Evolutionary conservation across 1,140 invertebrate genomes (phyloP).

Genomic region (Caenorhabditis tropicalis): DNA sequence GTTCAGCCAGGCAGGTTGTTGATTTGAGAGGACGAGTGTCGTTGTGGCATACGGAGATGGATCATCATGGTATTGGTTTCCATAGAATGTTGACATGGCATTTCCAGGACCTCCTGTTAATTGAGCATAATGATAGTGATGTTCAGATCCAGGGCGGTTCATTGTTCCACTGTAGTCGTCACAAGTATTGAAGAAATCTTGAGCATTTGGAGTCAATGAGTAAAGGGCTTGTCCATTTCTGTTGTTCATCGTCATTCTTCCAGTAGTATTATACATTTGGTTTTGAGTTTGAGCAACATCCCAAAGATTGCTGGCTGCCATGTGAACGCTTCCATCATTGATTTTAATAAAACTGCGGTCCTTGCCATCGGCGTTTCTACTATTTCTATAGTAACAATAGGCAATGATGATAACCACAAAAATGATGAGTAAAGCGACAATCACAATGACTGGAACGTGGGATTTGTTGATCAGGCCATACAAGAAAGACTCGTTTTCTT

Average conservation of each 20-base stretch:
- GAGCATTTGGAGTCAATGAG: slow-evolving; percentile 55
- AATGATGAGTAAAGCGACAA: slow-evolving; percentile 29
- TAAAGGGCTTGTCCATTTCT: slow-evolving; percentile 52
- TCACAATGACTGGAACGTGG: background rate
- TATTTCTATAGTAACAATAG: slow-evolving; percentile 39
- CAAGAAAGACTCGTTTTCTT: slow-evolving; percentile 44
- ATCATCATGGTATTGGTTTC: slow-evolving; percentile 63
- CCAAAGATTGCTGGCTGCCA: slow-evolving; percentile 50
- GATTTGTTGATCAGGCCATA: slow-evolving; percentile 11
- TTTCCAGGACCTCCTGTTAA: slow-evolving; percentile 59
- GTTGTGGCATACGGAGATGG: slow-evolving; percentile 69
- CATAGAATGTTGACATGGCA: slow-evolving; percentile 58
- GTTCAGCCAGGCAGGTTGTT: slow-evolving; percentile 58
- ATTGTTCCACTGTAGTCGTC: slow-evolving; percentile 57
- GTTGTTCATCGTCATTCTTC: slow-evolving; percentile 51
- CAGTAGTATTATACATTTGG: slow-evolving; percentile 45
- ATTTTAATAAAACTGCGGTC: slow-evolving; percentile 68
- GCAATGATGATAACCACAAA: slow-evolving; percentile 47
- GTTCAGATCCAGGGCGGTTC: slow-evolving; percentile 59
- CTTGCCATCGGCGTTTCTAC: slow-evolving; percentile 40
- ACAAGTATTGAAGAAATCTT: slow-evolving; percentile 53
- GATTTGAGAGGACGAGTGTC: slow-evolving; percentile 63
- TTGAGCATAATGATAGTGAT: slow-evolving; percentile 67
- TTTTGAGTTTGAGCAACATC: slow-evolving; percentile 35
- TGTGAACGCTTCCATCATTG: slow-evolving; percentile 66